Conservation (phyloP, 2,888 invertebrate species). For the Ormyrus nitidulus region DNA sequence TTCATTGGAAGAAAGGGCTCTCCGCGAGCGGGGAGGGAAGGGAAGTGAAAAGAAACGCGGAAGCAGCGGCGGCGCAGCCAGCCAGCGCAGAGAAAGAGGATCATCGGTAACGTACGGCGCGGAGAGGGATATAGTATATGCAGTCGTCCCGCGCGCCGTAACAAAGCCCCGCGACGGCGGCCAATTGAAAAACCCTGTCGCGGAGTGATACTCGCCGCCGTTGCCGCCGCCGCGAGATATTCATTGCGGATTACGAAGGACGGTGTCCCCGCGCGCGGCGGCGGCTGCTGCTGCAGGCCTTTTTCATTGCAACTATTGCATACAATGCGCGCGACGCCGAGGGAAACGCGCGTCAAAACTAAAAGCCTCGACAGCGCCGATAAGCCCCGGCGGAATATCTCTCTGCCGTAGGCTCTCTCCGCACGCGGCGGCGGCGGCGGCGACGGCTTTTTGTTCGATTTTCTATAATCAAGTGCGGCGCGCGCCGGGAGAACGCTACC, state of each 20-base stretch:
- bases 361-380: slow-evolving; percentile 53
- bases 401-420: neutral
- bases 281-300: neutral
- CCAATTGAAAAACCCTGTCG: slow-evolving; percentile 68
- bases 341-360: slow-evolving; percentile 58
- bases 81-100: slow-evolving; percentile 24
- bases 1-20: no score
- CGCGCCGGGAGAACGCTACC: neutral
- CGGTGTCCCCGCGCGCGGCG: neutral
- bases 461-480: slow-evolving; percentile 52
- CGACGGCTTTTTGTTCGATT: slow-evolving; percentile 53
- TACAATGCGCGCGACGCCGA: neutral
- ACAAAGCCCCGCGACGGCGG: slow-evolving; percentile 62
- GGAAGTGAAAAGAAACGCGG: slow-evolving; percentile 47
- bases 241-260: slow-evolving; percentile 60
- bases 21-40: slow-evolving; percentile 16
- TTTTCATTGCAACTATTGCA: slow-evolving; percentile 48
- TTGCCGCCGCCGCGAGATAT: slow-evolving; percentile 58
- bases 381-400: slow-evolving; percentile 47
- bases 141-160: slow-evolving; percentile 44
- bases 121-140: slow-evolving; percentile 54
- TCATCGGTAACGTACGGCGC: slow-evolving; percentile 46
- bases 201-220: slow-evolving; percentile 57
- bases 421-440: neutral
- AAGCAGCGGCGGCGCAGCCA: slow-evolving; percentile 5